Percentiles rank a stretch among this genome's conserved stretches.
Evolutionary conservation across 2,888 invertebrate genomes (phyloP).

Genomic region (Cantharis rustica): DNA sequence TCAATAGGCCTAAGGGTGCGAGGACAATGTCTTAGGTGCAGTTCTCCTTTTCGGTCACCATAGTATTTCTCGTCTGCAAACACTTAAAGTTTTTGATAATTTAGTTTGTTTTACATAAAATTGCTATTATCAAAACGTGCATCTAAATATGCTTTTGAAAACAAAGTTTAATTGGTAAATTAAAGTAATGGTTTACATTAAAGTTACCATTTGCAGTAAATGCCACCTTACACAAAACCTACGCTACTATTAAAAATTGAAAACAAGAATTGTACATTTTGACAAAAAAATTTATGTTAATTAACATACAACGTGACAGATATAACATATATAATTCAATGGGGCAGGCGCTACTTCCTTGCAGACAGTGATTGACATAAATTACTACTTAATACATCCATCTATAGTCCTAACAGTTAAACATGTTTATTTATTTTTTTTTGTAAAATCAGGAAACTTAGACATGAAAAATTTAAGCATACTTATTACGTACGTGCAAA

Average conservation of each 20-base stretch:
- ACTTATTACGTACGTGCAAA: constrained; percentile 2
- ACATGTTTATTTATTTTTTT: constrained; percentile 43
- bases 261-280: constrained; percentile 9
- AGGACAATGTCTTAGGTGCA: neutral
- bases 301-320: constrained; percentile 52
- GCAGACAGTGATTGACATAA: constrained; percentile 43
- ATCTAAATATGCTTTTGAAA: neutral
- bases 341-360: constrained; percentile 31
- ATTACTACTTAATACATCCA: constrained; percentile 50
- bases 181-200: constrained; percentile 11
- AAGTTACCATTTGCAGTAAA: neutral
- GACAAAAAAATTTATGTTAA: constrained; percentile 47
- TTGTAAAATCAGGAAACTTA: constrained; percentile 31
- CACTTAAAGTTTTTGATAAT: neutral
- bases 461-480: constrained; percentile 27
- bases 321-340: constrained; percentile 46
- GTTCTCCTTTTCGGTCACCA: neutral
- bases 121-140: neutral
- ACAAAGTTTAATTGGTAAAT: neutral
- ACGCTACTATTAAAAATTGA: constrained; percentile 21
- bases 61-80: neutral
- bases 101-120: neutral
- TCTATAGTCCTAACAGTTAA: constrained; percentile 51
- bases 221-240: constrained; percentile 24
- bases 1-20: too few relatives aligned